Conservation (phyloP, 2,888 invertebrate genomes). For the Aphidius colemani region DNA sequence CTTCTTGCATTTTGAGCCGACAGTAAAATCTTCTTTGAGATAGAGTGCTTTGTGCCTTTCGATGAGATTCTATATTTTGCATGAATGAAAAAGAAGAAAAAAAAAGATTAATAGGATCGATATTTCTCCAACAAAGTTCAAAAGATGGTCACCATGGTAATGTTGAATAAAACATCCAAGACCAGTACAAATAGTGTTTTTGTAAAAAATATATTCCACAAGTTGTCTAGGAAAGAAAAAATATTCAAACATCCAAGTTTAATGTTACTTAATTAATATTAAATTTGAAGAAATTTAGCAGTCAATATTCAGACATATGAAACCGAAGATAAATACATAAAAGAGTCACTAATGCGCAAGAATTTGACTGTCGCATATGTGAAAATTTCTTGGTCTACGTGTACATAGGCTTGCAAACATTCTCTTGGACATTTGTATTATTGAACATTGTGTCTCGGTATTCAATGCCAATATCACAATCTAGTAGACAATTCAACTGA, state of each 20-base stretch:
- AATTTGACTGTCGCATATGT: background rate
- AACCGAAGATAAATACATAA: slow-evolving; percentile 7
- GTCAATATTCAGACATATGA: background rate
- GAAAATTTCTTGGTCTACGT: slow-evolving; percentile 15
- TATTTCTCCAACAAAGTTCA: slow-evolving; percentile 10
- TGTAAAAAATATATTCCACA: too few species aligned
- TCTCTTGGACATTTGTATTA: slow-evolving; percentile 28
- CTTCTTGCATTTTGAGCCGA: slow-evolving; percentile 6
- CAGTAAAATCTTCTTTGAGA: slow-evolving; percentile 4
- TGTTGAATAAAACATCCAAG: slow-evolving; percentile 5
- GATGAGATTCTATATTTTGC: slow-evolving; percentile 9
- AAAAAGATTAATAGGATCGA: slow-evolving; percentile 16
- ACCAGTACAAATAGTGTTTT: too few species aligned
- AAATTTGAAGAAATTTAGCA: background rate
- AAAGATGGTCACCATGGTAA: slow-evolving; percentile 18
- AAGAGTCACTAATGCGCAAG: slow-evolving; percentile 1
- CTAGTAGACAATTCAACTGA: background rate
- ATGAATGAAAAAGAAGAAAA: background rate
- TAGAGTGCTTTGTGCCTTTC: slow-evolving; percentile 8
- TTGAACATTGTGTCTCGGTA: slow-evolving; percentile 29
- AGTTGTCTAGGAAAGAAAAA: too few species aligned
- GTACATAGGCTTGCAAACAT: slow-evolving; percentile 34
- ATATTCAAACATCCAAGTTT: too few species aligned
- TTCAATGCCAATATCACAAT: slow-evolving; percentile 30
- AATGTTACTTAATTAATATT: too few species aligned